Evolutionary conservation across 2,113 vertebrate species (phyloP).

Genomic region (Struthidea cinerea): DNA sequence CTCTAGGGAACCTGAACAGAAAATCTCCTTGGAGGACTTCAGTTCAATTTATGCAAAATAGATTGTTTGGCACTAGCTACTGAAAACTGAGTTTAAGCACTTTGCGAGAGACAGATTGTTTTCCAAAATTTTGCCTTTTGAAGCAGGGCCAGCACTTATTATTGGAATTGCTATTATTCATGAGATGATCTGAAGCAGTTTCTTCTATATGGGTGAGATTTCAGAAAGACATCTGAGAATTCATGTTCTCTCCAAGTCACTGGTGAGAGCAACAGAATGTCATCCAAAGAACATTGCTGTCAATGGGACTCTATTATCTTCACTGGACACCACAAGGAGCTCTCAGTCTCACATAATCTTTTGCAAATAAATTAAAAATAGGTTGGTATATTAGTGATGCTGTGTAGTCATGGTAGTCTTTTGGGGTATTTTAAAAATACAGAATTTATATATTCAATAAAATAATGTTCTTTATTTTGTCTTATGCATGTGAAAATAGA

Average conservation of each 20-base stretch:
- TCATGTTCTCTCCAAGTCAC: neutral
- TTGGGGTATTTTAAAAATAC: neutral
- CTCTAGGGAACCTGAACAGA: neutral
- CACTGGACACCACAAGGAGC: neutral
- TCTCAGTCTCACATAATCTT: neutral
- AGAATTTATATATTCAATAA: neutral
- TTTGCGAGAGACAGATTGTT: constrained; percentile 10
- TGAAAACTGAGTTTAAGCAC: constrained; percentile 29
- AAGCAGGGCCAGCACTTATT: constrained; percentile 25
- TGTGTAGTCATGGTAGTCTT: neutral
- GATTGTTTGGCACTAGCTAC: constrained; percentile 17
- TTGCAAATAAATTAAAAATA: neutral
- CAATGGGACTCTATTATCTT: neutral
- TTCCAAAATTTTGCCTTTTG: constrained; percentile 53
- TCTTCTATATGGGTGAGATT: neutral
- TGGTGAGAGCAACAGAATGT: neutral
- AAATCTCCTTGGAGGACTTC: neutral
- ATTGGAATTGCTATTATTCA: constrained; percentile 6
- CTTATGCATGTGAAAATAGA: neutral
- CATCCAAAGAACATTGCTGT: neutral
- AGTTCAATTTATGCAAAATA: constrained; percentile 3
- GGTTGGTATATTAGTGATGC: neutral
- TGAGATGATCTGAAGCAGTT: constrained; percentile 7
- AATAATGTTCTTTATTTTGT: neutral
- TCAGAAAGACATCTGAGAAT: neutral